Base-by-base conservation (phyloP, 2,113 vertebrate species). In the Megalops atlanticus region DNA sequence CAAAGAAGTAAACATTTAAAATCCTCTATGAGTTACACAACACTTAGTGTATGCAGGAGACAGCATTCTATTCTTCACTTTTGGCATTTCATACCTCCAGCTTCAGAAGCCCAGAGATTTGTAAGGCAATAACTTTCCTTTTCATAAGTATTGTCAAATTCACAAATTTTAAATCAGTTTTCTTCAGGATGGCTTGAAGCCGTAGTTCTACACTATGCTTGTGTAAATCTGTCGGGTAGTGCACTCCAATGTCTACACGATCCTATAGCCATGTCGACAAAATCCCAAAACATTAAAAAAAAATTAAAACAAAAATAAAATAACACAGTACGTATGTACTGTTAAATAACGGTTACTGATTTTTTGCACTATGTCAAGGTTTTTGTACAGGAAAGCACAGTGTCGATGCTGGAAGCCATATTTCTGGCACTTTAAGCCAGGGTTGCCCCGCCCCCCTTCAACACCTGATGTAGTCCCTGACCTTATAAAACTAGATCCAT, bases 81-180 rank as follows among this genome's bases (percentile, higher is more conserved):
- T 90, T 90, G 86, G 84, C 85, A 87, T 85, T 58, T 84, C 40
- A 88, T 80, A 87, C 80, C 82, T 74, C 82, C 70, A 27, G 86
- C 84, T 88, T 91, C 86, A 78, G 16, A 86, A 90, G 85, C 86
- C n/a, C 74, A 85, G 10, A 85, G 64, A 83, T 84, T 45, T 76
- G 16, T 89, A 92, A 93, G 91, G 91, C 91, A 92, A 75, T 84
- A 75, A 89, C 82, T 84, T 84, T 81, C 24, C 33, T 47, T 45
- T 64, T 35, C 39, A 27, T 77, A 39, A 73, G 31, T 4, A 41
- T 24, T 41, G 1, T 49, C 69, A 47, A 40, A 76, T 83, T 71
- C 77, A 75, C 45, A 40, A 35, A 81, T 84, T 82, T 12, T 73
- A 31, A 72, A 36, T 36, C 38, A 43, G 12, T 24, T n/a, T 82